Evolutionary conservation across 1,140 invertebrate species (phyloP).

Genomic region (Microplitis demolitor): DNA sequence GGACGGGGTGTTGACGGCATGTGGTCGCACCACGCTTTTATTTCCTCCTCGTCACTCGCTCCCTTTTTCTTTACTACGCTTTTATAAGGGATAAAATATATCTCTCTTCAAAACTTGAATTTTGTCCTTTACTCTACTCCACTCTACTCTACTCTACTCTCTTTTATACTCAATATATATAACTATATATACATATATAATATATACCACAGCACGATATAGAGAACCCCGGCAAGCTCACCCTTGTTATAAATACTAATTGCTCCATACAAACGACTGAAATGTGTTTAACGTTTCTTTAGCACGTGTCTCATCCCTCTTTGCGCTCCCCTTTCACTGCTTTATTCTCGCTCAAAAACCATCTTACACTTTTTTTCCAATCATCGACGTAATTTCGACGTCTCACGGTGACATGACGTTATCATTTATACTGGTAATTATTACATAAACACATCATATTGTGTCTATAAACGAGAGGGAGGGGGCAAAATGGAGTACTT

Average conservation of each 20-base stretch:
- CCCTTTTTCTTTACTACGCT: slow-evolving; percentile 16
- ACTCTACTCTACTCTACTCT: slow-evolving; percentile 13
- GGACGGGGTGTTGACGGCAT: slow-evolving; percentile 46
- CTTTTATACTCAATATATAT: neutral
- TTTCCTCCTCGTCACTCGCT: slow-evolving; percentile 19
- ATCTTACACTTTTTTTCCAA: neutral
- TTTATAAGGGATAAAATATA: slow-evolving; percentile 14
- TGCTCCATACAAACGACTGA: slow-evolving; percentile 49
- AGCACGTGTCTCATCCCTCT: slow-evolving; percentile 34
- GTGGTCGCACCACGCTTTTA: slow-evolving; percentile 41
- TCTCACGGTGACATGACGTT: neutral
- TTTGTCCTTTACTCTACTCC: slow-evolving; percentile 16
- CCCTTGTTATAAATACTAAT: slow-evolving; percentile 56
- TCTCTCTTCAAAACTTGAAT: neutral
- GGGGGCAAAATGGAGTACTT: too few species aligned
- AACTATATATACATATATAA: too few species aligned
- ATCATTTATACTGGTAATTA: neutral
- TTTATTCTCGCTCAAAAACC: neutral
- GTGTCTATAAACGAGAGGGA: too few species aligned
- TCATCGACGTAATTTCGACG: too few species aligned
- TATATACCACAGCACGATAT: slow-evolving; percentile 13
- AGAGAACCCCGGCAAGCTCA: slow-evolving; percentile 28
- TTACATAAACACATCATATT: neutral
- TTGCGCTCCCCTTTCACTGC: neutral
- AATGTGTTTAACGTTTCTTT: slow-evolving; percentile 49